Percentiles rank a stretch among this genome's conserved stretches.
phyloP scores from a whole-genome alignment of 2,797 vertebrate species.

The Rachycentron canadum region DNA sequence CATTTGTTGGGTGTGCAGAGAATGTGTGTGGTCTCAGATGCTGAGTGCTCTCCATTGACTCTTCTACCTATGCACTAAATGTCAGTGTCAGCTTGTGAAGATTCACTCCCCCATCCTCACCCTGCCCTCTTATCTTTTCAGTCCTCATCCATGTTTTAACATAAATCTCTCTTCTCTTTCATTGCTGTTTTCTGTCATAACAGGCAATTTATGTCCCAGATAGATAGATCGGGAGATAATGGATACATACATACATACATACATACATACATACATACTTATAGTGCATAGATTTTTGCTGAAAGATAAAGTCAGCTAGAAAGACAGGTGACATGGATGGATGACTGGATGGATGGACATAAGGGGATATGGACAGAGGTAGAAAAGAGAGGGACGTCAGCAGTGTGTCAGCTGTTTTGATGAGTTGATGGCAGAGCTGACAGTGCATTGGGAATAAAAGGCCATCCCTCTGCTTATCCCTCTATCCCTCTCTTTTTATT shows the following conservation, averaged over 20 bases:
- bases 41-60: slow-evolving; percentile 35
- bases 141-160: slow-evolving; percentile 21
- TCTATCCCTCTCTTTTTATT: slow-evolving; percentile 39
- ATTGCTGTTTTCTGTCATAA: slow-evolving; percentile 9
- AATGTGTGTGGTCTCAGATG: slow-evolving; percentile 41
- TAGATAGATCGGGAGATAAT: background rate
- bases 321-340: slow-evolving; percentile 10
- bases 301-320: slow-evolving; percentile 5
- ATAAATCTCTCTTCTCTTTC: slow-evolving; percentile 13
- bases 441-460: slow-evolving; percentile 70
- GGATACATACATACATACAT: background rate
- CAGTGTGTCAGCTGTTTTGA: slow-evolving; percentile 76
- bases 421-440: slow-evolving; percentile 72
- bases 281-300: background rate
- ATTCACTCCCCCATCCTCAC: slow-evolving; percentile 19
- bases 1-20: slow-evolving; percentile 15
- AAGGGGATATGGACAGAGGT: slow-evolving; percentile 39
- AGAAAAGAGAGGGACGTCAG: slow-evolving; percentile 60
- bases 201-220: background rate
- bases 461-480: slow-evolving; percentile 60
- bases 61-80: slow-evolving; percentile 52
- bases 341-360: slow-evolving; percentile 40
- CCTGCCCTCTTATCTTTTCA: slow-evolving; percentile 13
- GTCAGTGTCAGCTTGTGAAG: slow-evolving; percentile 54
- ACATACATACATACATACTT: background rate